A percentile compares a stretch with the other conserved stretches of the same genome.
Evolutionary conservation across 2,113 vertebrate genomes (phyloP).

Genomic region (Gambusia affinis): DNA sequence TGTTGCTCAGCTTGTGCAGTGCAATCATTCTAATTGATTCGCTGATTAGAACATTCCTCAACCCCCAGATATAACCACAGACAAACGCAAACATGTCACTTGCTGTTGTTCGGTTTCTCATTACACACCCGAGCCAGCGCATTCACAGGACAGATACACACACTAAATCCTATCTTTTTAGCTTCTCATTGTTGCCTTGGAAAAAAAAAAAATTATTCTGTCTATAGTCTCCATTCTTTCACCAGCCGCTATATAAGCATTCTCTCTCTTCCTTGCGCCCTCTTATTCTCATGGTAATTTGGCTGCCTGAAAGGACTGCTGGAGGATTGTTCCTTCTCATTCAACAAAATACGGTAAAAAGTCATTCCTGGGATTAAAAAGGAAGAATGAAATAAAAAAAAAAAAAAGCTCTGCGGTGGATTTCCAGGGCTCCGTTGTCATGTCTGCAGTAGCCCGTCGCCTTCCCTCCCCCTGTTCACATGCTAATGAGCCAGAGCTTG

Average conservation of each 20-base stretch:
- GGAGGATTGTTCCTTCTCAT: conserved; percentile 73
- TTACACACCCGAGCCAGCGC: conserved; percentile 26
- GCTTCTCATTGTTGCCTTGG: conserved; percentile 57
- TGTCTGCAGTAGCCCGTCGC: conserved; percentile 59
- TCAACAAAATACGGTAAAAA: conserved; percentile 80
- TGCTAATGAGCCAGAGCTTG: conserved; percentile 77
- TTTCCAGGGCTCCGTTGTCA: conserved; percentile 72
- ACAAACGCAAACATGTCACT: conserved; percentile 22
- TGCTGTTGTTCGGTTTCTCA: conserved; percentile 28
- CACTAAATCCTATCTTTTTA: conserved; percentile 50
- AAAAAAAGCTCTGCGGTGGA: conserved; percentile 54
- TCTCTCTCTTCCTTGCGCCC: conserved; percentile 61
- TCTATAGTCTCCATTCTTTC: conserved; percentile 73
- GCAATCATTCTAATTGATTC: conserved; percentile 62
- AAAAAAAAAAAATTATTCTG: conserved; percentile 72
- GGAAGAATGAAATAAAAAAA: conserved; percentile 1
- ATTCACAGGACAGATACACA: conserved; percentile 23
- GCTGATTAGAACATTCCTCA: conserved; percentile 46
- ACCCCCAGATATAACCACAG: not conserved
- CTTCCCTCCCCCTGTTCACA: conserved; percentile 76
- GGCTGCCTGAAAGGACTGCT: conserved; percentile 71
- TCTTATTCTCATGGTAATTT: conserved; percentile 83
- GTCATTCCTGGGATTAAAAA: conserved; percentile 80
- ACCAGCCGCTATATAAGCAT: conserved; percentile 73
- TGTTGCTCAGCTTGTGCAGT: conserved; percentile 20